Evolutionary conservation across 2,888 invertebrate species (phyloP), one percentile per base, ranked within the genome.

Genomic region (Athrips mouffetella): DNA sequence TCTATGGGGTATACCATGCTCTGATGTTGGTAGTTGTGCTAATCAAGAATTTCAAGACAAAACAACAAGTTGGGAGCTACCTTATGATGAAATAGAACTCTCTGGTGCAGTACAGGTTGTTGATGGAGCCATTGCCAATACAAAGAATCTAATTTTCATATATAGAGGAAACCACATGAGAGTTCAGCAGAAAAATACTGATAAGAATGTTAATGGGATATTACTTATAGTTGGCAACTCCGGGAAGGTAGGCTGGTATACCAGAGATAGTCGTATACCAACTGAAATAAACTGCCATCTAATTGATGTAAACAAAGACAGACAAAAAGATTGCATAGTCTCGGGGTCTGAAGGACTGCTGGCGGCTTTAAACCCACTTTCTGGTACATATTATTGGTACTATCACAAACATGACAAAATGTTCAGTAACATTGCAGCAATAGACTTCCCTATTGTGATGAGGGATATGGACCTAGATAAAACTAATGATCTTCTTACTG

Each of bases 1-100:
- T 69, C 80, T 94, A 4, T 94, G 93, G 92, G 91, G 92, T 10
- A 80, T 93, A 60, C 95, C 95, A 0, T 96, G 95, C 64, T 90
- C 92, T 2, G 92, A 93, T 64, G 90, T 90, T 4, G 90, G 91
- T 11, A 91, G 92, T 45, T 95, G 95, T 59, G 89, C 91, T 8
- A 85, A 81, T 0, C 76, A 76, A 3, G 89, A 90, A 51, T 89
- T 90, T 67, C 81, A 80, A 48, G 77, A 91, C 16, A 91, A 89
- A 67, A 91, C 92, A 0, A 90, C 91, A 6, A 92, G 92, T 59
- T 93, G 93, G 93, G 90, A 92, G 52, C 86, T 91, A 41, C 91
- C 91, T 33, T 92, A 92, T 58, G 91, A 92, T 16, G 91, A 91
- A 60, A 90, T 93, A 50, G 94, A 94, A 70, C 75, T 94, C 0